Evolutionary conservation across 2,888 invertebrate genomes (phyloP).

Genomic region (Octodonta nipae): DNA sequence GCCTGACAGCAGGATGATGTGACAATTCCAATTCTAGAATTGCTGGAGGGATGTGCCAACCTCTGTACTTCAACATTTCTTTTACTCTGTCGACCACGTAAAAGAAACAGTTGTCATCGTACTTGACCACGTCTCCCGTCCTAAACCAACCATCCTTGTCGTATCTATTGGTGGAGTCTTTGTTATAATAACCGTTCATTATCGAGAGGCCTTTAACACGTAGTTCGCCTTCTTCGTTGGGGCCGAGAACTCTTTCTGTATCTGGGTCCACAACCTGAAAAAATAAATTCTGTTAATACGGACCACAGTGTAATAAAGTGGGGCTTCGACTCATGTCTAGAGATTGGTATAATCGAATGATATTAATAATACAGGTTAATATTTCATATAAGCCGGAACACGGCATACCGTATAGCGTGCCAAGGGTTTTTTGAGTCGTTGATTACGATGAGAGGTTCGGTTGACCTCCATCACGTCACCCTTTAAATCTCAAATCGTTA

Average conservation of each 20-base stretch:
- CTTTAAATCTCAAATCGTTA: too few species aligned
- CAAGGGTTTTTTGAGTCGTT: too few species aligned
- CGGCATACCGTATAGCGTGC: too few species aligned
- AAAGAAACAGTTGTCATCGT: slow-evolving; percentile 37
- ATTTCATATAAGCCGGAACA: too few species aligned
- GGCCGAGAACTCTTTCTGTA: slow-evolving; percentile 21
- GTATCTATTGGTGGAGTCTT: slow-evolving; percentile 34
- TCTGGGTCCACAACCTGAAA: slow-evolving; percentile 25
- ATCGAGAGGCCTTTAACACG: slow-evolving; percentile 33
- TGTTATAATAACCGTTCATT: slow-evolving; percentile 38
- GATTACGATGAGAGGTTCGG: too few species aligned
- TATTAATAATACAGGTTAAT: too few species aligned
- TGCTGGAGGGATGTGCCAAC: slow-evolving; percentile 36
- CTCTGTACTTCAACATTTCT: slow-evolving; percentile 39
- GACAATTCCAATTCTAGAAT: slow-evolving; percentile 22
- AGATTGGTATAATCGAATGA: too few species aligned
- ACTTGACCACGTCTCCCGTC: slow-evolving; percentile 41
- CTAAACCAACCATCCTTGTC: slow-evolving; percentile 38
- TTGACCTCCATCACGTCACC: too few species aligned
- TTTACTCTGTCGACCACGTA: slow-evolving; percentile 40
- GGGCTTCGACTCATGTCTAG: too few species aligned
- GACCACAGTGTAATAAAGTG: too few species aligned
- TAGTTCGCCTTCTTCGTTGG: slow-evolving; percentile 40
- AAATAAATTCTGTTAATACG: too few species aligned
- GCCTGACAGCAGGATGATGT: slow-evolving; percentile 24